Conservation (phyloP, 1,140 invertebrate species). For the Telenomus remus region DNA sequence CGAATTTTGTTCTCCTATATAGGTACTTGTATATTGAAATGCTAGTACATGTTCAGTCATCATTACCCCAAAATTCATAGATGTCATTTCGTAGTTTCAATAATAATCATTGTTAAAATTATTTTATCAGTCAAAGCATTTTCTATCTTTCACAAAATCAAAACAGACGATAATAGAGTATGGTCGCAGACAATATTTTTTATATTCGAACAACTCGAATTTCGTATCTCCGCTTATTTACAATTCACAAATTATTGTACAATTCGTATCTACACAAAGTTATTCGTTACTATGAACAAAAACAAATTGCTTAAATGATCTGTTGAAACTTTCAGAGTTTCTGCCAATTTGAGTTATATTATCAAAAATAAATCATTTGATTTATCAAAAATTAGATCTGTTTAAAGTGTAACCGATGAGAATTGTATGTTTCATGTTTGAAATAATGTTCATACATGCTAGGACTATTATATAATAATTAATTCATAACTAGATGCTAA, state of each 20-base stretch:
- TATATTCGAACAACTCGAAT: conserved; percentile 10
- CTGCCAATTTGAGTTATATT: too few relatives aligned
- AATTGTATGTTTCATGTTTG: too few relatives aligned
- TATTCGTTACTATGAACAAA: too few relatives aligned
- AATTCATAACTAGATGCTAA: conserved; percentile 28
- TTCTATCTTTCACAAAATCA: conserved; percentile 15
- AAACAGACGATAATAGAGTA: conserved; percentile 14
- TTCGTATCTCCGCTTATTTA: conserved; percentile 7
- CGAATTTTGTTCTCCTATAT: conserved; percentile 30
- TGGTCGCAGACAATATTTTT: conserved; percentile 1
- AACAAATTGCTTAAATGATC: too few relatives aligned
- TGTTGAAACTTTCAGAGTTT: too few relatives aligned
- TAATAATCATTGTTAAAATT: conserved; percentile 11
- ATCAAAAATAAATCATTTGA: too few relatives aligned
- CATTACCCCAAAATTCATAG: conserved; percentile 9
- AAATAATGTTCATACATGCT: too few relatives aligned
- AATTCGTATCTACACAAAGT: conserved; percentile 1
- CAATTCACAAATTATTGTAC: conserved; percentile 5
- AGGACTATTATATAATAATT: conserved; percentile 13
- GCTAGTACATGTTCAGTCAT: conserved; percentile 31
- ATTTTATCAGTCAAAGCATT: conserved; percentile 17
- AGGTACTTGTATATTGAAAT: conserved; percentile 19
- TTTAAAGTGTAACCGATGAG: too few relatives aligned
- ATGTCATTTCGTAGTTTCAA: conserved; percentile 10
- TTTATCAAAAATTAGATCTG: too few relatives aligned